Conservation (phyloP, 1,140 invertebrate species). For the Sarcophaga bullata region DNA sequence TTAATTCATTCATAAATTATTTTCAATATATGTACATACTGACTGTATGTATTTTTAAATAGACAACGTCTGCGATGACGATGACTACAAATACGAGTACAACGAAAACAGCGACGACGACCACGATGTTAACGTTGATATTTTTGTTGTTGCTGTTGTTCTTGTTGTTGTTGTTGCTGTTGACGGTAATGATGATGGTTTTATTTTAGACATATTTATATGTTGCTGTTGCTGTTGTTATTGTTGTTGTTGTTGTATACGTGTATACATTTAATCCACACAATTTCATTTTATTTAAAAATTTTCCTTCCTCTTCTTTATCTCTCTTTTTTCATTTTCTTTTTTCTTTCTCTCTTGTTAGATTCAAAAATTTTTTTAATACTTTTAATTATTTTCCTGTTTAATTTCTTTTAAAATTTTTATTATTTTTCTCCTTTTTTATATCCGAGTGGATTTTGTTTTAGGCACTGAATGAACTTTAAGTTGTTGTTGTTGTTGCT, state of each 20-base stretch:
- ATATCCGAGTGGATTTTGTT: constrained; percentile 7
- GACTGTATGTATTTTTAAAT: constrained; percentile 46
- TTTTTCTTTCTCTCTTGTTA: constrained; percentile 4
- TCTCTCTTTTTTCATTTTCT: constrained; percentile 16
- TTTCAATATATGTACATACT: constrained; percentile 43
- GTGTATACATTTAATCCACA: constrained; percentile 27
- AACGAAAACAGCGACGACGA: neutral
- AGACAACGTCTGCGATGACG: neutral
- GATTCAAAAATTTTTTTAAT: constrained; percentile 2
- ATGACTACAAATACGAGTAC: neutral
- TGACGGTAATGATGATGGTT: constrained; percentile 14
- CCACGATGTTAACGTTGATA: neutral
- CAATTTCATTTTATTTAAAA: constrained; percentile 25
- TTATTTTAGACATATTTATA: neutral
- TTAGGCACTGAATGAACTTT: constrained; percentile 38
- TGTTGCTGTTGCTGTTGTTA: neutral
- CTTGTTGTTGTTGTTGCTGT: neutral
- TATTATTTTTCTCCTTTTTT: constrained; percentile 40
- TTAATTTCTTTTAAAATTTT: constrained; percentile 16
- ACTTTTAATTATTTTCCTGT: constrained; percentile 22
- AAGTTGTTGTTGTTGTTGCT: constrained; percentile 44
- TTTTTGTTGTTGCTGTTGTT: neutral
- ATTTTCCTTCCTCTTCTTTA: constrained; percentile 33
- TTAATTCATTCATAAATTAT: constrained; percentile 47
- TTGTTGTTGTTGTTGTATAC: neutral